Conservation (phyloP, 2,888 invertebrate genomes). For the Epinotia demarniana region DNA sequence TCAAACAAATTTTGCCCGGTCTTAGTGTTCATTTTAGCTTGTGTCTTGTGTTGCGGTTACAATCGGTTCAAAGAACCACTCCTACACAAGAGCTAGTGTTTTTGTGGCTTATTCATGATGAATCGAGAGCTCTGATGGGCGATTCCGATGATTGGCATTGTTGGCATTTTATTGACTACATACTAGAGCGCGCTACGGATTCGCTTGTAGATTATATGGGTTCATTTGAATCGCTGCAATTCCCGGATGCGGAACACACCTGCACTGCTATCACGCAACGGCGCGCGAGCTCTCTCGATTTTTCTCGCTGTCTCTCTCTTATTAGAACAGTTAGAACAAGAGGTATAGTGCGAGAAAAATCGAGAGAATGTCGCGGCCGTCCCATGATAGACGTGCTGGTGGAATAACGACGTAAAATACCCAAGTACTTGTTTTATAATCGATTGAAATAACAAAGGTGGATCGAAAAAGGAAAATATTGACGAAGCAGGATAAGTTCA, state of each 20-base stretch:
- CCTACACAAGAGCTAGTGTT: slow-evolving; percentile 62
- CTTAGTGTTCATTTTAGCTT: slow-evolving; percentile 7
- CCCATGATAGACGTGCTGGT: too few relatives aligned
- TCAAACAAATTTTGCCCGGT: not conserved
- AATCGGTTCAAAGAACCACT: slow-evolving; percentile 68
- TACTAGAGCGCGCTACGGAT: slow-evolving; percentile 30
- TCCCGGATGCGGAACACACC: not conserved
- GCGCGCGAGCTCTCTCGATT: too few relatives aligned
- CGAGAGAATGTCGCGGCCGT: too few relatives aligned
- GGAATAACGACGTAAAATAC: not conserved
- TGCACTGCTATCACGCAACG: too few relatives aligned
- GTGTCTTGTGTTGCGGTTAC: not conserved
- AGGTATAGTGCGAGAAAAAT: too few relatives aligned
- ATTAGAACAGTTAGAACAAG: too few relatives aligned
- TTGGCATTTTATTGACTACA: slow-evolving; percentile 41
- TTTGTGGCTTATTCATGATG: slow-evolving; percentile 71
- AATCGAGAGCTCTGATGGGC: slow-evolving; percentile 68
- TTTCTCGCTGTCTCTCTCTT: too few relatives aligned
- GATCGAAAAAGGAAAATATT: too few relatives aligned
- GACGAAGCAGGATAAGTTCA: too few relatives aligned
- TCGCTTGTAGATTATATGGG: slow-evolving; percentile 3
- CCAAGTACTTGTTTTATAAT: too few relatives aligned
- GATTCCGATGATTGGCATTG: slow-evolving; percentile 48
- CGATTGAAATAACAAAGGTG: too few relatives aligned
- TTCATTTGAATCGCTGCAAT: slow-evolving; percentile 4